Evolutionary conservation across 2,888 invertebrate species (phyloP).

Genomic region (Rhynchonema sp.): DNA sequence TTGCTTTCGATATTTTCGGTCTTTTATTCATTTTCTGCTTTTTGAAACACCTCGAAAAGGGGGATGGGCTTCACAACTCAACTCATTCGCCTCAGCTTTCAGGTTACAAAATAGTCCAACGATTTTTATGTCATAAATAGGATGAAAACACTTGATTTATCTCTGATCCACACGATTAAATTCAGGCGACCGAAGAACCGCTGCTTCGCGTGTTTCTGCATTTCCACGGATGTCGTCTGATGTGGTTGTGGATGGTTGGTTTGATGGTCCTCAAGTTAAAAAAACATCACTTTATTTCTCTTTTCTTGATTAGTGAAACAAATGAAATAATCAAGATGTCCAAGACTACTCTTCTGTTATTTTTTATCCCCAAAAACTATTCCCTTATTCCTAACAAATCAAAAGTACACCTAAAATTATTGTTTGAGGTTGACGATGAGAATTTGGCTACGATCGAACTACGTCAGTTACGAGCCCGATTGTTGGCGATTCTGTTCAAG

Average conservation of each 20-base stretch:
- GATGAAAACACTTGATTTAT: too few relatives aligned
- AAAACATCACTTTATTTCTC: too few relatives aligned
- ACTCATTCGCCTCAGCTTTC: neutral
- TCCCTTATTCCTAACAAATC: too few relatives aligned
- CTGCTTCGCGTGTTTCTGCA: constrained; percentile 46
- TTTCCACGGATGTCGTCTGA: constrained; percentile 69
- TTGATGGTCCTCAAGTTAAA: neutral
- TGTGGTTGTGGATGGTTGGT: constrained; percentile 66
- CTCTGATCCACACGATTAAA: neutral
- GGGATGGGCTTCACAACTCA: too few relatives aligned
- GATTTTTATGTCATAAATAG: too few relatives aligned
- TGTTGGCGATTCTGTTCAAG: constrained; percentile 54
- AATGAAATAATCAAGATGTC: neutral
- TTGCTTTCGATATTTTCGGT: too few relatives aligned
- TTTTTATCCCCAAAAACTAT: neutral
- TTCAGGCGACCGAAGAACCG: constrained; percentile 30
- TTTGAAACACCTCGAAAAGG: too few relatives aligned
- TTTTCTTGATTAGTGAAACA: too few relatives aligned
- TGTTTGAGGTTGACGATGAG: constrained; percentile 1
- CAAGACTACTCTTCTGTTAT: neutral
- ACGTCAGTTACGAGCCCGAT: neutral
- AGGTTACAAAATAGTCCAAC: neutral
- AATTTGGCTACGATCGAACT: neutral
- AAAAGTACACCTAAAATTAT: too few relatives aligned
- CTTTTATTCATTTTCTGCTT: too few relatives aligned